These are phyloP conservation scores for Eulemur macaco DNA, from an alignment of 2,113 vertebrate species.

Conservation along the genomic window DNA sequence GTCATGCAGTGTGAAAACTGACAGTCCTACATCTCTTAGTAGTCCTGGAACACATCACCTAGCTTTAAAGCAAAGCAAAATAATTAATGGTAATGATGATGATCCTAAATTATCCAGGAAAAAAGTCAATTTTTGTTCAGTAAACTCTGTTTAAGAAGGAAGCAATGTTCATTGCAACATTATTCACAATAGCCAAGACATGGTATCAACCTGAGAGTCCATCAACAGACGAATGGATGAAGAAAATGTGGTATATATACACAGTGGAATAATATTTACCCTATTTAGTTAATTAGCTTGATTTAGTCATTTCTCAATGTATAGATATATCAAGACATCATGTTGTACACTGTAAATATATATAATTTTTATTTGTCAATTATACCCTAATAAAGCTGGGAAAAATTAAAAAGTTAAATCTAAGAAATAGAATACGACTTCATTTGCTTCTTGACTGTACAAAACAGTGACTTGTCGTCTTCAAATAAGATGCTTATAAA, in stretches of 20 bases:
- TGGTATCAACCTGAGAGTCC: no score
- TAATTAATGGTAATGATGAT: background rate
- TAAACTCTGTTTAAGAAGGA: background rate
- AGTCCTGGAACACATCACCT: background rate
- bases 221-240: no score
- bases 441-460: background rate
- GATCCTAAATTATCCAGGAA: background rate
- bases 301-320: no score
- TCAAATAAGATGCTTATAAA: conserved; percentile 23
- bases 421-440: background rate
- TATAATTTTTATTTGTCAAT: no score
- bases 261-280: no score
- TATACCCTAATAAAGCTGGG: background rate
- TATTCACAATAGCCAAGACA: no score
- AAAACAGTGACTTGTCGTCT: conserved; percentile 16
- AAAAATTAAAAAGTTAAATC: background rate
- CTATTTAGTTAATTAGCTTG: no score
- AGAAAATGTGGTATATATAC: no score
- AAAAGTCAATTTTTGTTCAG: conserved; percentile 21
- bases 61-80: background rate
- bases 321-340: no score
- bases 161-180: no score
- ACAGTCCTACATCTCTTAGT: background rate
- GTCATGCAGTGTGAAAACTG: background rate
- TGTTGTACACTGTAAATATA: no score